Evolutionary conservation across 2,113 vertebrate species (phyloP).

Genomic region (Pseudopodoces humilis): DNA sequence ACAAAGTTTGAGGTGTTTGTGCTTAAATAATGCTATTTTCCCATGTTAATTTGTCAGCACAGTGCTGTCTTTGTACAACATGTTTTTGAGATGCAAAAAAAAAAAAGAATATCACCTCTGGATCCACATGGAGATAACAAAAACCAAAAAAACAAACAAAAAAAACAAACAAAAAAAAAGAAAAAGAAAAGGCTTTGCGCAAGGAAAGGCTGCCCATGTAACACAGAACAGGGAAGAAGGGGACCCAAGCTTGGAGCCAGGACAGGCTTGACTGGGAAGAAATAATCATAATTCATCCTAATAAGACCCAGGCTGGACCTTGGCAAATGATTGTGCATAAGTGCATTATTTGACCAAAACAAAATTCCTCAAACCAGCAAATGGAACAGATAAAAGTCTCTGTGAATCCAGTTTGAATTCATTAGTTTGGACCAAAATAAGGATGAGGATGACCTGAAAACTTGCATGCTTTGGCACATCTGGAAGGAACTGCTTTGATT

Average conservation of each 20-base stretch:
- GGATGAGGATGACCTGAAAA: not conserved
- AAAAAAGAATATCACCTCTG: constrained; percentile 18
- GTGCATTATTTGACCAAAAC: not conserved
- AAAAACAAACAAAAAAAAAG: constrained; percentile 17
- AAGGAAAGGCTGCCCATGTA: not conserved
- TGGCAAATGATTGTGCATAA: not conserved
- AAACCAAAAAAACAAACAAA: constrained; percentile 24
- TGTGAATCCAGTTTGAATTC: not conserved
- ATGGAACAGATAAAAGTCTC: not conserved
- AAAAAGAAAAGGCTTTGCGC: not conserved
- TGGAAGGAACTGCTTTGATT: not conserved
- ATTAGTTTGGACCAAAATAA: not conserved
- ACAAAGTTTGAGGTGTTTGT: constrained; percentile 53
- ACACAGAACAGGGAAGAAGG: not conserved
- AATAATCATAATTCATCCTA: not conserved
- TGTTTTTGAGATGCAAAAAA: not conserved
- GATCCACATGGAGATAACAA: constrained; percentile 10
- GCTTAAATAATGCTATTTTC: constrained; percentile 56
- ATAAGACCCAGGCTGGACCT: not conserved
- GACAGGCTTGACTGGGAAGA: not conserved
- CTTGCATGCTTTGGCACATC: not conserved
- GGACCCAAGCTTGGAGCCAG: not conserved
- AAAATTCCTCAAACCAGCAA: not conserved
- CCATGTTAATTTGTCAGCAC: constrained; percentile 39
- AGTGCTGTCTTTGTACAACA: constrained; percentile 12